phyloP scores from a whole-genome alignment of 2,797 vertebrate genomes.

The Cichlasoma orientale region DNA sequence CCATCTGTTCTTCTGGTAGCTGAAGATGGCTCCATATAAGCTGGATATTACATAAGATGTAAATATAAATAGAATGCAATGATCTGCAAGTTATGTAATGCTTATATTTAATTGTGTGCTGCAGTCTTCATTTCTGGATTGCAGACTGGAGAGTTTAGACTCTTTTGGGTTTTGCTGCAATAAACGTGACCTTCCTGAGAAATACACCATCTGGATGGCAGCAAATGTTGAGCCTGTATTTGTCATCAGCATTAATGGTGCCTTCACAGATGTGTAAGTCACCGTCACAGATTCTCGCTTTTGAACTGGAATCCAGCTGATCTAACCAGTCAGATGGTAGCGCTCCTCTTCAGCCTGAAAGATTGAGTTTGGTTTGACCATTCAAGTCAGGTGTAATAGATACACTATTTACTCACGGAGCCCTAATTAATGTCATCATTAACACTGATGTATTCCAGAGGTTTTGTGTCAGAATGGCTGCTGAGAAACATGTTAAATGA shows the following conservation, averaged over 20 bases:
- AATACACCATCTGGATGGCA: too few relatives aligned
- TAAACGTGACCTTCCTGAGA: too few relatives aligned
- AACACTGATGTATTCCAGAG: background rate
- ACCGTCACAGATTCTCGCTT: background rate
- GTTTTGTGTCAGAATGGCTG: background rate
- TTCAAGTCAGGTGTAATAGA: background rate
- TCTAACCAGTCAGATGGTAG: background rate
- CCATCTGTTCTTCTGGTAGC: background rate
- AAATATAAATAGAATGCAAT: too few relatives aligned
- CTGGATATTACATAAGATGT: too few relatives aligned
- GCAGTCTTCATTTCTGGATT: background rate
- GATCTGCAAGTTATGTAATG: too few relatives aligned
- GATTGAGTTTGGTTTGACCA: too few relatives aligned
- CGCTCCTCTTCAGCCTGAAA: too few relatives aligned
- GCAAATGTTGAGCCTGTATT: too few relatives aligned
- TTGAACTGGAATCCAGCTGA: too few relatives aligned
- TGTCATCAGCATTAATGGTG: background rate
- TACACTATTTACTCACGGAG: background rate
- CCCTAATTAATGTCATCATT: background rate
- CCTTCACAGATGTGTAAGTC: background rate
- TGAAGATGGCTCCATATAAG: too few relatives aligned
- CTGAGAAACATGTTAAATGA: background rate
- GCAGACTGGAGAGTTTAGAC: background rate
- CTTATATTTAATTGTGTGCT: too few relatives aligned
- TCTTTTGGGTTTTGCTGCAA: background rate